Base-by-base conservation (phyloP, 2,113 vertebrate genomes). In the Carettochelys insculpta region DNA sequence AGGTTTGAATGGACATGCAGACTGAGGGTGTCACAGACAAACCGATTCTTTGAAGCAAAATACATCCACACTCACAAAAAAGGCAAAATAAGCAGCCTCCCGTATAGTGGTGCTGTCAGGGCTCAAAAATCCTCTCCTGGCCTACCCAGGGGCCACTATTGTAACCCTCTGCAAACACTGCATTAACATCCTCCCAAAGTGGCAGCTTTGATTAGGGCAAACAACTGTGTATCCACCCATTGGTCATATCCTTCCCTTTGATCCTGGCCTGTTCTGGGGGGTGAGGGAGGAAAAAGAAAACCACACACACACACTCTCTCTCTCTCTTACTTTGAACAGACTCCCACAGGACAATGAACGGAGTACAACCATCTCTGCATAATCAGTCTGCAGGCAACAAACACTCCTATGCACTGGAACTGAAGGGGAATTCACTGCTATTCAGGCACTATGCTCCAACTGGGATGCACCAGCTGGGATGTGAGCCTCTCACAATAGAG, bases 71-170 rank as follows among this genome's bases (percentile, higher is more conserved):
- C 48, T 51, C 79, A 43, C 10, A 1, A 83, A 77, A 51, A 73
- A n/a, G 43, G 31, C 50, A 53, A 85, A 65, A 8, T 65, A 65
- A 34, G n/a, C 8, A 76, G 1, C 24, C 43, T 68, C 14, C 1
- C n/a, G 5, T 31, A 43, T 0, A 29, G 54, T 0, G 0, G 31
- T 80, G 8, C 14, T 22, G 25, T 76, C 90, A 71, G 3, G 41
- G 6, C 43, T 71, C 51, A 65, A 16, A 65, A 65, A n/a, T 65
- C 58, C 58, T n/a, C 58, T 65, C 58, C 31, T 8, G 34, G 31
- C 34, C 34, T n/a, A n/a, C 16, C 16, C 16, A n/a, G 14, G 6
- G 13, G 29, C 34, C 56, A 41, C n/a, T 41, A 71, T 22, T 38
- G 20, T 71, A 71, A 8, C 65, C 38, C 20, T 73, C 68, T 43